These are phyloP conservation scores for Latrodectus geometricus DNA, from an alignment of 1,140 invertebrate species.

Conservation along the genomic window DNA sequence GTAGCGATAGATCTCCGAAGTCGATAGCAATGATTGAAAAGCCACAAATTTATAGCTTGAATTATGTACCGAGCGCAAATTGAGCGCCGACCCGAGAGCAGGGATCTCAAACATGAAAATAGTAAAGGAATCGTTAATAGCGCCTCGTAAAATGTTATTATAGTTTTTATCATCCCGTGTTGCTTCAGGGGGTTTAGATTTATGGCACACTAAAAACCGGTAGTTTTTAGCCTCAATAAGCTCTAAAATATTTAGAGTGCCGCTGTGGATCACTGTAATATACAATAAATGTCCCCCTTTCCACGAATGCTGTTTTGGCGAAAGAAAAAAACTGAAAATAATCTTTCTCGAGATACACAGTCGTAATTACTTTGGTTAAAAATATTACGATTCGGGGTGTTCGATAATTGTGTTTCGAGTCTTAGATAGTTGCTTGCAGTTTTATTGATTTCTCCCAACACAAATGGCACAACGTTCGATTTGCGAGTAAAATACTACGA, in stretches of 20 bases:
- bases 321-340: too few relatives aligned
- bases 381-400: too few relatives aligned
- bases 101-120: background rate
- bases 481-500: too few relatives aligned
- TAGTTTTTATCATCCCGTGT: background rate
- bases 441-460: too few relatives aligned
- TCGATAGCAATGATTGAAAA: background rate
- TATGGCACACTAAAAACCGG: background rate
- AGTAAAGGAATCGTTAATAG: background rate
- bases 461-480: too few relatives aligned
- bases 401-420: too few relatives aligned
- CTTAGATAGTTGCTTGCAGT: too few relatives aligned
- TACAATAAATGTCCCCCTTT: too few relatives aligned
- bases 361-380: slow-evolving; percentile 1
- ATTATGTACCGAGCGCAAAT: background rate
- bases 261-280: too few relatives aligned
- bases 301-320: too few relatives aligned
- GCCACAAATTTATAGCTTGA: background rate
- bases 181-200: background rate
- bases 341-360: background rate
- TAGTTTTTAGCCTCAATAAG: background rate
- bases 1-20: background rate
- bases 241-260: background rate
- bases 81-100: background rate
- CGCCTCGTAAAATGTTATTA: background rate